These are phyloP conservation scores for Pardalotus punctatus DNA, from an alignment of 2,113 vertebrate genomes.

Conservation along the genomic window DNA sequence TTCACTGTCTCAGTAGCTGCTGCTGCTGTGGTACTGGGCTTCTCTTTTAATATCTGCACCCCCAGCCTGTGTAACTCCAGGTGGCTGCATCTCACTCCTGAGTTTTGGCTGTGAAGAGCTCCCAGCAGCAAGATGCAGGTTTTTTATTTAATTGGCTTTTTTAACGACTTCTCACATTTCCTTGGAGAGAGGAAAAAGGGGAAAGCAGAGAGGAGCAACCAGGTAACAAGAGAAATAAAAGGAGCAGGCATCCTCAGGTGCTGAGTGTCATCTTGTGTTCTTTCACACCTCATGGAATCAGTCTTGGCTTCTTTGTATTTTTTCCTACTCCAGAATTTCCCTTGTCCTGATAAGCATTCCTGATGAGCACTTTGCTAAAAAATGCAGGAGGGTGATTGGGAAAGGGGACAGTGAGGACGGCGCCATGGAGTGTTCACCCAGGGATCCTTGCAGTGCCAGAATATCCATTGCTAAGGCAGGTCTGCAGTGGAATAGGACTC, in stretches of 20 bases:
- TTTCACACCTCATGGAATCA: background rate
- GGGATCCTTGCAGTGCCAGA: background rate
- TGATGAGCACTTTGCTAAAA: background rate
- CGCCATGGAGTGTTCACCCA: rapidly evolving
- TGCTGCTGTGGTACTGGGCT: background rate
- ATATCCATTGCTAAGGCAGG: background rate
- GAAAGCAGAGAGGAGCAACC: background rate
- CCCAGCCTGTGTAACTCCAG: background rate
- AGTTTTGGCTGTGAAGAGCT: background rate
- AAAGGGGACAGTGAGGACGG: background rate
- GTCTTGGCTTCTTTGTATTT: background rate
- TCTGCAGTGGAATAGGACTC: background rate
- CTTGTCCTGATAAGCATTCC: background rate
- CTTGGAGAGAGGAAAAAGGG: background rate
- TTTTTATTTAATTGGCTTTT: background rate
- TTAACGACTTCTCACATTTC: background rate
- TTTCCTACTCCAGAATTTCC: background rate
- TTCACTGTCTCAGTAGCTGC: background rate
- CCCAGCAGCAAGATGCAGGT: background rate
- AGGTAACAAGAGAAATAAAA: background rate
- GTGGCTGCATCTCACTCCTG: background rate
- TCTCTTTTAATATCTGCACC: background rate
- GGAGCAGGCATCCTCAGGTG: background rate
- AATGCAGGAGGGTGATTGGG: background rate
- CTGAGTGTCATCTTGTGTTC: background rate